A percentile compares a stretch with the other conserved stretches of the same genome.
phyloP scores from a whole-genome alignment of 2,888 invertebrate species.

The Drosophila nr. perissopoda region DNA sequence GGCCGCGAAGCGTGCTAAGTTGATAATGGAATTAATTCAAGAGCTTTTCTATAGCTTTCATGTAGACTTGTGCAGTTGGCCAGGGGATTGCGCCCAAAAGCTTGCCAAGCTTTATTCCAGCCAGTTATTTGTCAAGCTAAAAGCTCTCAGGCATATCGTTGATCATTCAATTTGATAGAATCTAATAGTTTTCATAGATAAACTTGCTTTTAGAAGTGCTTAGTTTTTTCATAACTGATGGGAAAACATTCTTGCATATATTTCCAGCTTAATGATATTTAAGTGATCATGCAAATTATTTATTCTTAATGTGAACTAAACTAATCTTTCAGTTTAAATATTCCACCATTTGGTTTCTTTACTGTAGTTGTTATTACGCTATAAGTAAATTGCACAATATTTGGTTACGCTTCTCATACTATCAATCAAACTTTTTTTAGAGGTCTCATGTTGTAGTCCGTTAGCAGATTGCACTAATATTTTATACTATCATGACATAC shows the following conservation, averaged over 20 bases:
- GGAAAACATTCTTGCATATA: background rate
- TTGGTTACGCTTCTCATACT: background rate
- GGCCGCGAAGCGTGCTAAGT: conserved; percentile 13
- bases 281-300: background rate
- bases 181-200: background rate
- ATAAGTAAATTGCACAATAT: background rate
- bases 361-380: background rate
- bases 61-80: conserved; percentile 38
- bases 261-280: background rate
- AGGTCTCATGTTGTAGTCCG: background rate
- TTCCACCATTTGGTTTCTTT: background rate
- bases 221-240: background rate
- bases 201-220: background rate
- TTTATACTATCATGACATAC: too few species aligned
- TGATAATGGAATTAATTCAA: conserved; percentile 11
- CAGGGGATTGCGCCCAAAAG: conserved; percentile 21
- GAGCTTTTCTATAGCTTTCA: conserved; percentile 38
- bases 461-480: background rate
- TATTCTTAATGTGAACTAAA: background rate
- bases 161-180: background rate
- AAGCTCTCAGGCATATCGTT: conserved; percentile 23
- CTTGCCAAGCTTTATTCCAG: conserved; percentile 4
- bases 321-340: background rate
- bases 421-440: background rate
- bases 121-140: background rate